A percentile compares a stretch with the other conserved stretches of the same genome.
Conservation (phyloP, 2,888 invertebrate species). For the Eupeodes luniger region DNA sequence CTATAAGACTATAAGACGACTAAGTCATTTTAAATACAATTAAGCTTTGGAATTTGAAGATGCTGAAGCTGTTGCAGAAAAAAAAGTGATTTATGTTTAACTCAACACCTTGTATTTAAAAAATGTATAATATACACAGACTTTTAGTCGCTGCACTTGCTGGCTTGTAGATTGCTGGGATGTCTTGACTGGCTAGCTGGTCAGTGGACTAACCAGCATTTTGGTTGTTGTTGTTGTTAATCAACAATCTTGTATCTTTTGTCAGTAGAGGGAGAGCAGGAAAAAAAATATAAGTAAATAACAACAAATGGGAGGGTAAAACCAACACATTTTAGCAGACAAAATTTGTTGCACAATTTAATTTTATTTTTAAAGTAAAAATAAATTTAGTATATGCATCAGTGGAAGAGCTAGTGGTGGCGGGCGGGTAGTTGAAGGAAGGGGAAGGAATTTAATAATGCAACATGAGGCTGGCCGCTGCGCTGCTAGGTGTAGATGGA, state of each 20-base stretch:
- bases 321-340: slow-evolving; percentile 51
- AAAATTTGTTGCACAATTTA: slow-evolving; percentile 68
- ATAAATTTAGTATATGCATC: slow-evolving; percentile 1
- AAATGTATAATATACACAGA: neutral
- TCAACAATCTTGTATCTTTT: slow-evolving; percentile 61
- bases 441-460: slow-evolving; percentile 8
- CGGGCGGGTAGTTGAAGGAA: neutral
- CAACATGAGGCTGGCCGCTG: slow-evolving; percentile 19
- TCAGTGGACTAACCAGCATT: slow-evolving; percentile 32
- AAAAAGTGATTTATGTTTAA: slow-evolving; percentile 61
- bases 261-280: neutral
- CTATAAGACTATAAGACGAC: neutral
- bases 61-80: neutral
- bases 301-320: slow-evolving; percentile 52
- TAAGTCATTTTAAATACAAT: slow-evolving; percentile 37
- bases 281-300: slow-evolving; percentile 18
- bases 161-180: no score
- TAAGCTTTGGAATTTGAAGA: slow-evolving; percentile 43
- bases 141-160: slow-evolving; percentile 20
- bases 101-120: slow-evolving; percentile 49
- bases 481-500: neutral
- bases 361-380: slow-evolving; percentile 27
- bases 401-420: neutral
- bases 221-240: slow-evolving; percentile 45
- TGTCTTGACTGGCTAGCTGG: neutral